phyloP scores from a whole-genome alignment of 2,797 vertebrate genomes.

The Muscicapa comitata region DNA sequence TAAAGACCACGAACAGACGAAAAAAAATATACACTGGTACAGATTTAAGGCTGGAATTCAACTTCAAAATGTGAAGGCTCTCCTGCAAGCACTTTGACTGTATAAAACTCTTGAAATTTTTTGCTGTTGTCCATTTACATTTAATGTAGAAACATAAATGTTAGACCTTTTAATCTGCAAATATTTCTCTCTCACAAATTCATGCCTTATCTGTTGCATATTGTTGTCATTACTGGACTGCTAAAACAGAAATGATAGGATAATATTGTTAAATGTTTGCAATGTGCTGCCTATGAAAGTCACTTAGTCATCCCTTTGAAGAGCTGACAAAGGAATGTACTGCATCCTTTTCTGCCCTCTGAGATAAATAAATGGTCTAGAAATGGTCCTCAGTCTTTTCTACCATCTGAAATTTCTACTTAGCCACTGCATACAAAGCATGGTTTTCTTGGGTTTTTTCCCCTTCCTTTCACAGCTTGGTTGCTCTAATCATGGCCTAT shows the following conservation, averaged over 20 bases:
- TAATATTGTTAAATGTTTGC: background rate
- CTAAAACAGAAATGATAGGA: background rate
- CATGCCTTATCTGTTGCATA: background rate
- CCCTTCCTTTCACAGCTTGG: background rate
- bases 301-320: background rate
- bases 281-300: background rate
- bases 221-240: background rate
- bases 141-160: background rate
- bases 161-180: background rate
- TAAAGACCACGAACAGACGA: rapidly evolving
- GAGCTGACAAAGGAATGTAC: background rate
- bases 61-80: background rate
- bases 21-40: background rate
- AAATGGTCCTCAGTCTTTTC: background rate
- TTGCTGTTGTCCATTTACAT: background rate
- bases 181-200: background rate
- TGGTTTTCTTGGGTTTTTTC: background rate
- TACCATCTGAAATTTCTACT: background rate
- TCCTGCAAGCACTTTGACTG: background rate
- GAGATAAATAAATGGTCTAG: background rate
- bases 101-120: background rate
- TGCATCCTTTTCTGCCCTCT: background rate
- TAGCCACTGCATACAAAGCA: background rate
- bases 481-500: background rate
- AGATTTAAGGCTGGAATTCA: background rate